These are phyloP conservation scores for Drosophila nigricruria DNA, from an alignment of 2,888 invertebrate genomes.

Conservation along the genomic window DNA sequence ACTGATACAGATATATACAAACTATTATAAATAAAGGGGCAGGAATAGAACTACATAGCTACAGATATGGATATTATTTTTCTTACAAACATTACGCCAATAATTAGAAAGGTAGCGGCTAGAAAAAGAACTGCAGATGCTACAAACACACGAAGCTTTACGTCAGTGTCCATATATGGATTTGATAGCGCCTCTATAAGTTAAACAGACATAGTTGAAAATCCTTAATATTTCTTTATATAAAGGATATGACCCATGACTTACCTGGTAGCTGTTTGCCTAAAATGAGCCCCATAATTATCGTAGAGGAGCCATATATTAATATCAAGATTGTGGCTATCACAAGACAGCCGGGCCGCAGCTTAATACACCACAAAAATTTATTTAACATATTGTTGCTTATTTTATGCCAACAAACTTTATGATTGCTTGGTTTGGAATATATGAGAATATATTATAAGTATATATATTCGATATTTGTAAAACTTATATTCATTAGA, in stretches of 20 bases:
- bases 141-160: conserved; percentile 9
- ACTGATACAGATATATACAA: background rate
- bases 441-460: background rate
- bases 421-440: conserved; percentile 11
- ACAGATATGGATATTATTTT: background rate
- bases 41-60: background rate
- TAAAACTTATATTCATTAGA: background rate
- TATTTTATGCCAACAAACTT: background rate
- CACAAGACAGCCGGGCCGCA: conserved; percentile 7
- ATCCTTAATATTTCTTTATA: background rate
- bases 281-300: conserved; percentile 1
- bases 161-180: conserved; percentile 2
- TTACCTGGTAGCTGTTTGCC: conserved; percentile 21
- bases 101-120: background rate
- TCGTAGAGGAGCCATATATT: conserved; percentile 5
- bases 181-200: conserved; percentile 17
- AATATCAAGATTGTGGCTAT: background rate
- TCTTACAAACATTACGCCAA: conserved; percentile 19
- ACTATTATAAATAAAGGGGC: background rate
- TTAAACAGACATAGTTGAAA: too few species aligned
- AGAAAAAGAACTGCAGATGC: conserved; percentile 6
- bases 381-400: conserved; percentile 12
- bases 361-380: conserved; percentile 9
- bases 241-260: background rate
- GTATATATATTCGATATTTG: background rate